These are phyloP conservation scores for Aethes cnicana DNA, from an alignment of 2,888 invertebrate genomes.

Conservation along the genomic window DNA sequence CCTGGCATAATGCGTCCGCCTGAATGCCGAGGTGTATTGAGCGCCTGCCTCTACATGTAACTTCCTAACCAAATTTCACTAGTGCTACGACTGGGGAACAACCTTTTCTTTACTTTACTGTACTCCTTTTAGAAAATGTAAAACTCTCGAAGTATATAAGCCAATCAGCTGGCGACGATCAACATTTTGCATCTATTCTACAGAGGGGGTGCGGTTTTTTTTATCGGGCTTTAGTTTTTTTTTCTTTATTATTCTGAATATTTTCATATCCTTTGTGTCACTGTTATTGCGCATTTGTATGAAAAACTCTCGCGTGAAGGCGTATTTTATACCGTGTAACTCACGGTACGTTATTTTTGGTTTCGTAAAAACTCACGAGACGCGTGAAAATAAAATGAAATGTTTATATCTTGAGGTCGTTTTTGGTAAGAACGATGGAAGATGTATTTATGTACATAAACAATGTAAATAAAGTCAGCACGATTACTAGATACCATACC, in stretches of 20 bases:
- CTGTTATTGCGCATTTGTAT: constrained; percentile 56
- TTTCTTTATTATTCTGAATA: constrained; percentile 49
- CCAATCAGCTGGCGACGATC: background rate
- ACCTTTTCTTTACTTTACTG: constrained; percentile 44
- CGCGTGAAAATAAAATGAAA: too few relatives aligned
- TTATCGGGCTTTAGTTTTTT: constrained; percentile 5
- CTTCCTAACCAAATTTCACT: constrained; percentile 56
- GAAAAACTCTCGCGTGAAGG: constrained; percentile 39
- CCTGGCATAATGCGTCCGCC: constrained; percentile 38
- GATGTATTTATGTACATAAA: too few relatives aligned
- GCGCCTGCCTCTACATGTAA: constrained; percentile 47
- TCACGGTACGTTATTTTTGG: background rate
- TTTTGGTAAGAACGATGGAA: too few relatives aligned
- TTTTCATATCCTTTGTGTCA: constrained; percentile 46
- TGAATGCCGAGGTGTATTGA: constrained; percentile 39
- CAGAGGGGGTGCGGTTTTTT: background rate
- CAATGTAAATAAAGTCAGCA: too few relatives aligned
- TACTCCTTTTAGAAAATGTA: constrained; percentile 6
- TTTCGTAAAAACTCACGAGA: constrained; percentile 3
- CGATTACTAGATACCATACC: too few relatives aligned
- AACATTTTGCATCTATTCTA: too few relatives aligned
- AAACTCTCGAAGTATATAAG: constrained; percentile 11
- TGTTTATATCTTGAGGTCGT: too few relatives aligned
- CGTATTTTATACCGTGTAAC: background rate
- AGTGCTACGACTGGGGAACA: constrained; percentile 51